phyloP scores from a whole-genome alignment of 2,888 invertebrate genomes.

The Cantharis rustica region DNA sequence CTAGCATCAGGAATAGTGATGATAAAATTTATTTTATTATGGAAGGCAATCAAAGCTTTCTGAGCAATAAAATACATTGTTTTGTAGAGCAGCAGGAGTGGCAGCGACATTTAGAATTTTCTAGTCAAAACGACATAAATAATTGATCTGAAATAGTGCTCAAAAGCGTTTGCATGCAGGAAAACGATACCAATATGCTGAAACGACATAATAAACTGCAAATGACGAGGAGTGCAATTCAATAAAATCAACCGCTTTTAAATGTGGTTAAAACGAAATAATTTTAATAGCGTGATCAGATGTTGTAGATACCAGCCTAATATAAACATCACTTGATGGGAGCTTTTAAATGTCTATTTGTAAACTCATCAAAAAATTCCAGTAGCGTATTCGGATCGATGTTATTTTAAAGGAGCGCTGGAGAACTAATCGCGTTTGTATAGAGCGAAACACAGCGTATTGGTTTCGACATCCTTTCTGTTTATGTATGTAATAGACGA shows the following conservation, averaged over 20 bases:
- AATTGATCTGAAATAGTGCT: not conserved
- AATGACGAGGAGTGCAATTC: not conserved
- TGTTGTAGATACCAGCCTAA: not conserved
- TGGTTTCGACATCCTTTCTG: constrained; percentile 20
- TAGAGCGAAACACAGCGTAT: constrained; percentile 16
- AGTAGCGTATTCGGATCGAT: constrained; percentile 5
- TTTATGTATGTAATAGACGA: constrained; percentile 14
- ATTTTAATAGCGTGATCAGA: not conserved
- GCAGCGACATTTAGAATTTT: not conserved
- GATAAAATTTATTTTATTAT: not conserved
- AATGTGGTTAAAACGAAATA: not conserved
- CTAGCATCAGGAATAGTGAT: no score
- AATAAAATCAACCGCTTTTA: not conserved
- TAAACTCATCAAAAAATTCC: constrained; percentile 14
- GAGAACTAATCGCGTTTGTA: constrained; percentile 21
- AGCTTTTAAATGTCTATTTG: constrained; percentile 9
- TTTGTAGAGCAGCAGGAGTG: not conserved
- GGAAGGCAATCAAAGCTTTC: not conserved
- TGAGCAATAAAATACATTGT: not conserved
- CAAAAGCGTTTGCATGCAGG: not conserved
- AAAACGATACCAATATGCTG: not conserved
- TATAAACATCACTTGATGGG: constrained; percentile 1
- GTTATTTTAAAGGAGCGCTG: constrained; percentile 15
- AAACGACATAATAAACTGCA: not conserved
- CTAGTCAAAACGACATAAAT: not conserved